Conservation (phyloP, 2,888 invertebrate species). For the Hololepta plana region DNA sequence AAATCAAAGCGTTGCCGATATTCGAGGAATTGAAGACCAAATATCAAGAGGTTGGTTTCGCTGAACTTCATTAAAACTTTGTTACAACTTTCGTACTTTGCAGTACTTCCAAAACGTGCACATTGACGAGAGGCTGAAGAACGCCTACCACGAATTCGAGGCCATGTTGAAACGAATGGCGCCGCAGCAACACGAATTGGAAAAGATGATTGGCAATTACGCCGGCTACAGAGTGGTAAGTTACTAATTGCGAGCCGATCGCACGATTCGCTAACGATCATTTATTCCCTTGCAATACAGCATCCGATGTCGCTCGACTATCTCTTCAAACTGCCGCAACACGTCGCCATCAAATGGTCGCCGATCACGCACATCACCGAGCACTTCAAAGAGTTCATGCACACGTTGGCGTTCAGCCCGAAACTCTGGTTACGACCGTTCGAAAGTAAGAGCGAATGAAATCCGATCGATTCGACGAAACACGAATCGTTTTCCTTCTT, state of each 20-base stretch:
- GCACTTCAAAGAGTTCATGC: conserved; percentile 32
- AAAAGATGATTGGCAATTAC: too few species aligned
- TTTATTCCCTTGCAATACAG: conserved; percentile 6
- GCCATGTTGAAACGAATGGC: too few species aligned
- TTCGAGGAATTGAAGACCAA: conserved; percentile 30
- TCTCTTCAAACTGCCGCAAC: conserved; percentile 32
- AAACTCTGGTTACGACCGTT: conserved; percentile 45
- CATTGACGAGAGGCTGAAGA: too few species aligned
- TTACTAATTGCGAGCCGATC: too few species aligned
- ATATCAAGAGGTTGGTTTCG: conserved; percentile 21
- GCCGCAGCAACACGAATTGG: too few species aligned
- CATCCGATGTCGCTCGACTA: conserved; percentile 24
- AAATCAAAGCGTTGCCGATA: conserved; percentile 34
- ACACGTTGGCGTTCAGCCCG: conserved; percentile 32
- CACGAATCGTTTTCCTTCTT: too few species aligned
- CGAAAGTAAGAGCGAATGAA: conserved; percentile 32
- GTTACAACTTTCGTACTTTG: too few species aligned
- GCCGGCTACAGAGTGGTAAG: conserved; percentile 26
- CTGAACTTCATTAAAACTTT: too few species aligned
- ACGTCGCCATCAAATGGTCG: conserved; percentile 40
- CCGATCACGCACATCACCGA: conserved; percentile 30
- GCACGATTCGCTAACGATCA: conserved; percentile 3
- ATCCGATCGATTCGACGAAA: too few species aligned
- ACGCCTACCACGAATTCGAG: too few species aligned
- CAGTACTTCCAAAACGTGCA: too few species aligned